Percentiles rank a stretch among this genome's conserved stretches.
Evolutionary conservation across 2,113 vertebrate species (phyloP).

Genomic region (Vimba vimba): DNA sequence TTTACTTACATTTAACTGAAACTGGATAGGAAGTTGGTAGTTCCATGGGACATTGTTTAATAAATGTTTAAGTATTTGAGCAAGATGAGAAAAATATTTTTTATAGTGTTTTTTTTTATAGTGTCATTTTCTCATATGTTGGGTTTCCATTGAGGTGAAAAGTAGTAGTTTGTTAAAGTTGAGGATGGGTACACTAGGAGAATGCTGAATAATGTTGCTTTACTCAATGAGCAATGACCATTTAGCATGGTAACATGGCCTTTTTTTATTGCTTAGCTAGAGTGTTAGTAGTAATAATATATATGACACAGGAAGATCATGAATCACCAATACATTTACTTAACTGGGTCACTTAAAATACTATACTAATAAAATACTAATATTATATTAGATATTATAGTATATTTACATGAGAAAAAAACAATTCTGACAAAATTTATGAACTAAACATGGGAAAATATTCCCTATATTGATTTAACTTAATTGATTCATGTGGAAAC

Average conservation of each 20-base stretch:
- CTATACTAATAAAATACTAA: too few relatives aligned
- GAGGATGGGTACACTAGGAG: not conserved
- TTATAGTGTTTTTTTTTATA: not conserved
- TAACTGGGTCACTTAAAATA: not conserved
- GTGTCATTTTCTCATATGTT: not conserved
- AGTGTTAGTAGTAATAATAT: not conserved
- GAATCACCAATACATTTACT: not conserved
- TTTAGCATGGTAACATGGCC: not conserved
- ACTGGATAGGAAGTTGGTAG: not conserved
- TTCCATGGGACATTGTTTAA: not conserved
- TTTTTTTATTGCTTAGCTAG: not conserved
- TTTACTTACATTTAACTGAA: not conserved
- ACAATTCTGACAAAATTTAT: too few relatives aligned
- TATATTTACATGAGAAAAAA: not conserved
- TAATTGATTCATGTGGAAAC: not conserved
- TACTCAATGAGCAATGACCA: not conserved
- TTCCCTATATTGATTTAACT: not conserved
- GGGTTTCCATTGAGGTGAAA: not conserved
- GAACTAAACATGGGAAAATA: not conserved
- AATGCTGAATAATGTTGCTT: not conserved
- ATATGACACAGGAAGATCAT: not conserved
- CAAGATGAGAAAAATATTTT: not conserved
- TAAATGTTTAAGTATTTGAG: not conserved
- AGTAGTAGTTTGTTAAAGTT: not conserved
- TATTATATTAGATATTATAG: not conserved